These are phyloP conservation scores for Chelonoidis abingdonii DNA, from an alignment of 2,113 vertebrate genomes.

Conservation along the genomic window DNA sequence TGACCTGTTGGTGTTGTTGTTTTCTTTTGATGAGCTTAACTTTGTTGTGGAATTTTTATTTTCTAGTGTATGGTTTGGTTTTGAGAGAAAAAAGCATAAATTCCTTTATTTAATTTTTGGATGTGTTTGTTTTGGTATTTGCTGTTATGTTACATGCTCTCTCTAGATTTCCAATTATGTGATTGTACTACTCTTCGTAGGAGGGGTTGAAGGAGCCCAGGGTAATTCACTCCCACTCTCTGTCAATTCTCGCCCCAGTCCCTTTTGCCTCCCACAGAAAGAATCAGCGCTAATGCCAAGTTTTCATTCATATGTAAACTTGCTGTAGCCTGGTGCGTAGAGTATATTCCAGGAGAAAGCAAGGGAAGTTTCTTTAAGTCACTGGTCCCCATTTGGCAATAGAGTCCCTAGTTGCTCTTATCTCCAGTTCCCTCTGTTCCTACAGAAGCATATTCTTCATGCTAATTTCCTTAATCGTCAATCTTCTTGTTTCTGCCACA, in stretches of 20 bases:
- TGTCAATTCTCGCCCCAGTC: not conserved
- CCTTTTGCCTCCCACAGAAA: constrained; percentile 1
- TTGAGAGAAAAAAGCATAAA: constrained; percentile 14
- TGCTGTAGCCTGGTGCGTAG: not conserved
- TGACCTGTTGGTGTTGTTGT: constrained; percentile 61
- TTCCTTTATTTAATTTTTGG: constrained; percentile 53
- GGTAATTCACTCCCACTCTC: constrained; percentile 24
- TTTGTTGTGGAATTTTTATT: constrained; percentile 68
- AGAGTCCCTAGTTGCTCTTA: not conserved
- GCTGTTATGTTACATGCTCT: constrained; percentile 67
- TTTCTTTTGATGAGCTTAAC: constrained; percentile 66
- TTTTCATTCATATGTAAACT: not conserved
- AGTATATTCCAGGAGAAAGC: not conserved
- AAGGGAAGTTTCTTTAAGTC: not conserved
- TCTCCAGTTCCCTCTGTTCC: constrained; percentile 32
- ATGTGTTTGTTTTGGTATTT: constrained; percentile 58
- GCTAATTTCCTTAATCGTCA: not conserved
- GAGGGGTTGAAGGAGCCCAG: constrained; percentile 15
- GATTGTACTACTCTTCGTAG: constrained; percentile 66
- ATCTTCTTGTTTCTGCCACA: constrained; percentile 4
- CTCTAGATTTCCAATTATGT: constrained; percentile 66
- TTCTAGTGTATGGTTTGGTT: constrained; percentile 69
- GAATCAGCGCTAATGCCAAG: constrained; percentile 11
- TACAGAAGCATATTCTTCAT: constrained; percentile 12
- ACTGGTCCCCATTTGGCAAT: not conserved